phyloP scores from a whole-genome alignment of 2,113 vertebrate species.

The Laterallus jamaicensis region DNA sequence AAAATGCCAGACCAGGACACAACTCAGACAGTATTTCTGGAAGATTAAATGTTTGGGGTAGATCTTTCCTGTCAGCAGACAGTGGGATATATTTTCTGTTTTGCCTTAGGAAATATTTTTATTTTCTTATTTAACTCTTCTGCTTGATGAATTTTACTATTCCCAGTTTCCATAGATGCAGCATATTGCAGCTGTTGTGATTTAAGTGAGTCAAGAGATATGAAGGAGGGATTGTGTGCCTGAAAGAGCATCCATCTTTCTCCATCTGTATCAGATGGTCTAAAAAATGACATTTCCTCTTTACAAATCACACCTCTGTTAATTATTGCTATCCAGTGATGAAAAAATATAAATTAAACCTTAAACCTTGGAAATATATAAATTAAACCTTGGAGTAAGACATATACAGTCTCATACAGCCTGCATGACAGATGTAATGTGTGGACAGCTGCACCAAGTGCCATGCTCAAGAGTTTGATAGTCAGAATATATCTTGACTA shows the following conservation, averaged over 20 bases:
- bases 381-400: background rate
- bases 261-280: background rate
- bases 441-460: background rate
- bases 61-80: background rate
- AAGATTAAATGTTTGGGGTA: background rate
- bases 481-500: background rate
- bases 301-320: background rate
- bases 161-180: background rate
- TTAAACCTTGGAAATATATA: background rate
- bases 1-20: background rate
- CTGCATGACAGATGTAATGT: background rate
- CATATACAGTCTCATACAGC: background rate
- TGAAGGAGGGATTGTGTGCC: background rate
- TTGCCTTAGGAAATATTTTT: background rate
- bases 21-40: background rate
- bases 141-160: background rate
- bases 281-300: background rate
- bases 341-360: background rate
- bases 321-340: background rate
- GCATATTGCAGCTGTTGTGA: background rate
- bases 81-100: background rate
- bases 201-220: background rate
- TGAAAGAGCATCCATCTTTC: background rate
- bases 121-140: background rate
- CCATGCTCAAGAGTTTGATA: background rate